phyloP scores from a whole-genome alignment of 2,888 invertebrate species.

The Lasioglossum figueresi region DNA sequence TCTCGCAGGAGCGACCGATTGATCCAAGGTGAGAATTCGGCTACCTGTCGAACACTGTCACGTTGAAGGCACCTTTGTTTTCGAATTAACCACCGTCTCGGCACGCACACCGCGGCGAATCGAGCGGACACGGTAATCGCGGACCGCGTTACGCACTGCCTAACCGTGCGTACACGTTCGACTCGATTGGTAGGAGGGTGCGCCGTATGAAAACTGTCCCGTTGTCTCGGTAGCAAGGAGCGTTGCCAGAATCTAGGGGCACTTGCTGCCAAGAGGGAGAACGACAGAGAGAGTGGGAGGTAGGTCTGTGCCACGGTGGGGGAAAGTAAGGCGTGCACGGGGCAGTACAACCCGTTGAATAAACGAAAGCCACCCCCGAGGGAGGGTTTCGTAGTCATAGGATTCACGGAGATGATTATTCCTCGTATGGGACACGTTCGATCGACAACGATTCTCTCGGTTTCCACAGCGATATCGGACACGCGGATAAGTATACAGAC shows the following conservation, averaged over 20 bases:
- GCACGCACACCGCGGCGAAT: constrained; percentile 29
- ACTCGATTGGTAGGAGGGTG: constrained; percentile 61
- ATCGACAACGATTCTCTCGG: not conserved
- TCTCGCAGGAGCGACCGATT: constrained; percentile 21
- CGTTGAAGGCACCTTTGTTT: constrained; percentile 47
- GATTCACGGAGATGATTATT: constrained; percentile 3
- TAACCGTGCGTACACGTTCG: constrained; percentile 27
- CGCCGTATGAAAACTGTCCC: constrained; percentile 72
- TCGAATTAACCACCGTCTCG: constrained; percentile 28
- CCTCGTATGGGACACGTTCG: not conserved
- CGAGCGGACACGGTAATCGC: not conserved
- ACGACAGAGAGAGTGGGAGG: not conserved
- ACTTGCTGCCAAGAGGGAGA: constrained; percentile 47
- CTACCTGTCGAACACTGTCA: constrained; percentile 59
- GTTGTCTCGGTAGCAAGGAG: constrained; percentile 55
- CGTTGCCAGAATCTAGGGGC: constrained; percentile 56
- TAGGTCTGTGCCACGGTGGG: not conserved
- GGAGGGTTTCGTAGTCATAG: constrained; percentile 10
- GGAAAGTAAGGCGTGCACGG: constrained; percentile 44
- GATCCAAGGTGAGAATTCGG: constrained; percentile 29
- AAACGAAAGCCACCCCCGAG: constrained; percentile 19
- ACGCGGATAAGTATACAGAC: not conserved
- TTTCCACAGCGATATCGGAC: not conserved
- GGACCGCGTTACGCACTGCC: constrained; percentile 38
- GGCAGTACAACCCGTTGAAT: constrained; percentile 33